Conservation (phyloP, 1,140 invertebrate genomes). For the Drosophila biarmipes region DNA sequence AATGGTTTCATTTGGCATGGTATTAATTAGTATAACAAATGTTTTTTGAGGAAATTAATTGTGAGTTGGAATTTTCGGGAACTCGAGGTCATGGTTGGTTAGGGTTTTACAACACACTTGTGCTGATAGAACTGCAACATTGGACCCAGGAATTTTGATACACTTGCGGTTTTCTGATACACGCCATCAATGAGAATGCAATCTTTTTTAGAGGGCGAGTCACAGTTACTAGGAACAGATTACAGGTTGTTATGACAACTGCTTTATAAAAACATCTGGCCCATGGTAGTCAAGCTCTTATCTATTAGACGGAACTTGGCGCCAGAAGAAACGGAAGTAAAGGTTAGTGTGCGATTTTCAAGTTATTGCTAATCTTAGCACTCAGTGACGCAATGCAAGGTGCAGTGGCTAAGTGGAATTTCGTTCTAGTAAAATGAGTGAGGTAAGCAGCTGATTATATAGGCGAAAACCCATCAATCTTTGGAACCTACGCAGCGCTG, state of each 20-base stretch:
- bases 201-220: conserved; percentile 2
- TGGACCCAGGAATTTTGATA: neutral
- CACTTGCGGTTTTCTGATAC: conserved; percentile 1
- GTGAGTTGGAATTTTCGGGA: too few relatives aligned
- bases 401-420: conserved; percentile 14
- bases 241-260: conserved; percentile 7
- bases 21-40: too few relatives aligned
- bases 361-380: conserved; percentile 7
- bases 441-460: conserved; percentile 54
- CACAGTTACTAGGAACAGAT: conserved; percentile 25
- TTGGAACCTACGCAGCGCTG: conserved; percentile 33
- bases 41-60: too few relatives aligned
- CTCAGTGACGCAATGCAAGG: conserved; percentile 23
- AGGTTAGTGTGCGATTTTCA: neutral
- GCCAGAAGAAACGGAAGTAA: neutral
- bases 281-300: neutral
- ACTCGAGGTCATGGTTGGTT: too few relatives aligned
- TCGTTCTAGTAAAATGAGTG: conserved; percentile 19
- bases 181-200: conserved; percentile 9
- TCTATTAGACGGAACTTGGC: neutral
- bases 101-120: too few relatives aligned
- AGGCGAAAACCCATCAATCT: conserved; percentile 20
- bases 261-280: conserved; percentile 1
- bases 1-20: too few relatives aligned
- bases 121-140: neutral